phyloP scores from a whole-genome alignment of 2,113 vertebrate genomes.

The Leptobrachium ailaonicum region DNA sequence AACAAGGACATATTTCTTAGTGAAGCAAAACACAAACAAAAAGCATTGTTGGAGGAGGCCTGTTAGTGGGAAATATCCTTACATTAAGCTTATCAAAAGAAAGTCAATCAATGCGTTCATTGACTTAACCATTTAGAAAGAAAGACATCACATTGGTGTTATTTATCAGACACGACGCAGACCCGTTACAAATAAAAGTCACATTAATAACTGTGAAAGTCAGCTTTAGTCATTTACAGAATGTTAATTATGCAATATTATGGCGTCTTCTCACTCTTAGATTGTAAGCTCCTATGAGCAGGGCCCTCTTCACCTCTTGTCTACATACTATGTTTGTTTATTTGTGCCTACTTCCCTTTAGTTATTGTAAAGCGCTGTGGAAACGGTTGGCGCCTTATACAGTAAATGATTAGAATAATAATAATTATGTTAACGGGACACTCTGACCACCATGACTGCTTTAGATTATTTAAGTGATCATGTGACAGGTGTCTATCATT shows the following conservation, averaged over 20 bases:
- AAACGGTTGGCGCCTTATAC: too few relatives aligned
- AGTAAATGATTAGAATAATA: too few relatives aligned
- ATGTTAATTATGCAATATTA: conserved; percentile 12
- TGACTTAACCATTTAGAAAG: conserved; percentile 11
- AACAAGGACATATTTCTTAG: conserved; percentile 42
- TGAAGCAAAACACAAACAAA: conserved; percentile 2
- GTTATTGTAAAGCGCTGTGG: too few relatives aligned
- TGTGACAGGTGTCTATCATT: too few relatives aligned
- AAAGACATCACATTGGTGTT: conserved; percentile 16
- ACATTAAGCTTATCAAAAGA: conserved; percentile 31
- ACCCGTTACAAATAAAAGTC: conserved; percentile 27
- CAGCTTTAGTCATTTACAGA: conserved; percentile 17
- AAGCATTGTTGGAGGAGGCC: conserved; percentile 21
- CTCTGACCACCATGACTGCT: too few relatives aligned
- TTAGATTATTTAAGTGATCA: too few relatives aligned
- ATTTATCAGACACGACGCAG: conserved; percentile 28
- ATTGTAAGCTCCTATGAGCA: background rate
- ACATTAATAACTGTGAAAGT: conserved; percentile 36
- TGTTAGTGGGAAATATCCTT: conserved; percentile 19
- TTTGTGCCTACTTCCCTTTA: too few relatives aligned
- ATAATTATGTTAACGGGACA: too few relatives aligned
- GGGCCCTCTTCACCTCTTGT: too few relatives aligned
- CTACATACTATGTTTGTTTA: too few relatives aligned
- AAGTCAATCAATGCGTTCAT: conserved; percentile 27
- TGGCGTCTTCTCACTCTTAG: conserved; percentile 24